Base-by-base conservation (phyloP, 2,888 invertebrate genomes). In the Synanthedon tipuliformis region DNA sequence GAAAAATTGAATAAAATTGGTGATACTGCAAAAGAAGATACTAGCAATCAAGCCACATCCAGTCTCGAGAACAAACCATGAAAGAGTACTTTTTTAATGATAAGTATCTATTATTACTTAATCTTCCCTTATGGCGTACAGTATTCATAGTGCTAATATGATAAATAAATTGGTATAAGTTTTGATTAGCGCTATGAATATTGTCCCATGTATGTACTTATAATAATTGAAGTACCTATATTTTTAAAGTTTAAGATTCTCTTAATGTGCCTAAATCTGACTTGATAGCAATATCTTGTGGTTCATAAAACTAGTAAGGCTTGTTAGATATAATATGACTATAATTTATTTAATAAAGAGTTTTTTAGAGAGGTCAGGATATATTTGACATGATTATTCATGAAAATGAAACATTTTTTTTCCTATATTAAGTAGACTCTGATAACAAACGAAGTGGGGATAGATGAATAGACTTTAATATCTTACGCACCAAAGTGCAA, bases 221-320 rank as follows among this genome's bases (percentile, higher is more conserved):
- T 52, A 50, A 52, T 52, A 49, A 59, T 69, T 68, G 68, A 71
- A 66, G 61, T 61, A 63, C 64, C 41, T 62, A 66, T 75, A 79
- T 78, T 81, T 72, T 74, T 62, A 58, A 68, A 65, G 64, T 69
- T 70, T 72, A 74, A 73, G 79, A 75, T 78, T 81, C 83, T 81
- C 78, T 56, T 34, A 65, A 84, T 73, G 86, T 86, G 86, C 86
- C 86, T 85, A 81, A 81, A 74, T 71, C 73, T 78, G 66, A 71
- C 73, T 77, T 77, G 65, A 75, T 77, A 74, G 72, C 70, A 69
- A 73, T 79, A 73, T 72, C 74, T 34, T 34, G 10, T 34, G 34
- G 34, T 34, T 34, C 34, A 34, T 34, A 34, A 34, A 34, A 34
- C 34, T 34, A 34, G 10, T 34, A 34, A 34, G 34, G 34, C 34